Conservation (phyloP, 2,113 vertebrate species). For the Dromaius novaehollandiae region DNA sequence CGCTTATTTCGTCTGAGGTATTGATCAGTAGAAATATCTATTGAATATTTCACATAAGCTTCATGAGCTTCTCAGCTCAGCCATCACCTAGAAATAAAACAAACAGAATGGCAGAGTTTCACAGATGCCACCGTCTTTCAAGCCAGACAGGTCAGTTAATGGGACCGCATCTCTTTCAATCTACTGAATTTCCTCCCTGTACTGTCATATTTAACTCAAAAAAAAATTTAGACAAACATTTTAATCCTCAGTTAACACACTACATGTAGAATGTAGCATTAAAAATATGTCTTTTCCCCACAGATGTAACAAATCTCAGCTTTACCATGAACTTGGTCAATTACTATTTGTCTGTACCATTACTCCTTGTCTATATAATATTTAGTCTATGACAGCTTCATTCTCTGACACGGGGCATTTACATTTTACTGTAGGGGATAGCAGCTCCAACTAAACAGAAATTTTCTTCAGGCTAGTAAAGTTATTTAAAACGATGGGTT, state of each 20-base stretch:
- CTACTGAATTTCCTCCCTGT: neutral
- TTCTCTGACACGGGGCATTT: neutral
- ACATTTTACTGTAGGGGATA: neutral
- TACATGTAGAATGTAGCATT: neutral
- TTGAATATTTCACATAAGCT: neutral
- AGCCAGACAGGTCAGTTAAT: neutral
- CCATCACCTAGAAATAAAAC: constrained; percentile 31
- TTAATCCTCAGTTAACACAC: neutral
- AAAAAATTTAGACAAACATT: neutral
- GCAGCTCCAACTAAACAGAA: neutral
- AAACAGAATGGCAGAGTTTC: neutral
- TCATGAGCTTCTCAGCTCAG: neutral
- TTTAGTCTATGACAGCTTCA: neutral
- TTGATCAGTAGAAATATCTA: neutral
- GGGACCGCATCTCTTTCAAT: neutral
- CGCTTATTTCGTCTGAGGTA: neutral
- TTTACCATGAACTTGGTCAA: neutral
- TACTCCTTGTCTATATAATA: neutral
- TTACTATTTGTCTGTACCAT: neutral
- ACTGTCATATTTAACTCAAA: neutral
- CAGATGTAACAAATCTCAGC: neutral
- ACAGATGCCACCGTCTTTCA: neutral
- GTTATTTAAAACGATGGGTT: neutral
- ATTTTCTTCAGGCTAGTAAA: neutral
- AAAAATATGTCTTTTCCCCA: neutral